Base-by-base conservation (phyloP, 2,797 vertebrate genomes). In the Anableps anableps region DNA sequence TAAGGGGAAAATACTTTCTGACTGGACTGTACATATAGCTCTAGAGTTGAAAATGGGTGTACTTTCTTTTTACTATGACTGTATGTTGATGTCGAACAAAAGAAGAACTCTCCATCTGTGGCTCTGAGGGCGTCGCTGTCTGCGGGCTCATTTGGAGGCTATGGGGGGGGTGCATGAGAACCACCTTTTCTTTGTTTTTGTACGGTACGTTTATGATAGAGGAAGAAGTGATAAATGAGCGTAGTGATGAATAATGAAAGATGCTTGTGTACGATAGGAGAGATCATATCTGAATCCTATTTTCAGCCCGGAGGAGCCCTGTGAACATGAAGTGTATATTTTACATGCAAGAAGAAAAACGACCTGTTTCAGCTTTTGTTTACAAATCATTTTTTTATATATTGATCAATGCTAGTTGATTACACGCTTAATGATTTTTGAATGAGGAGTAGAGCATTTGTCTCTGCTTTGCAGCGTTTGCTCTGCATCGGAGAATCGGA, bases 111-210 rank as follows among this genome's bases (percentile, higher is more conserved):
- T 80, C 58, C 80, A 23, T 85, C 85, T 34, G 70, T 43, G 64
- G 88, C 87, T 91, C 78, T 85, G 85, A 6, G 77, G 83, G 29
- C 79, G 58, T 79, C 38, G 53, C 64, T 0, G 82, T 86, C 88
- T 75, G 72, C 8, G 5, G 84, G 76, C 74, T 80, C 50, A 5
- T 80, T 29, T 48, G 48, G 80, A 87, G 81, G 83, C 81, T 85
- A 84, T 80, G 82, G 83, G 62, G 78, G 83, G 89, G 85, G 90
- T 89, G 93, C 93, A 95, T 94, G 92, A 87, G n/a, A 36, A 85
- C 73, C 58, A 83, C 38, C 34, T 62, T 86, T 51, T 88, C 88
- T 68, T 36, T 36, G 41, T 50, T 79, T 74, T 85, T 81, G 74
- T 85, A 87, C 2, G 84, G 81, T 89, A 90, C 55, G 34, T 82